phyloP scores from a whole-genome alignment of 2,113 vertebrate species.

The Misgurnus anguillicaudatus region DNA sequence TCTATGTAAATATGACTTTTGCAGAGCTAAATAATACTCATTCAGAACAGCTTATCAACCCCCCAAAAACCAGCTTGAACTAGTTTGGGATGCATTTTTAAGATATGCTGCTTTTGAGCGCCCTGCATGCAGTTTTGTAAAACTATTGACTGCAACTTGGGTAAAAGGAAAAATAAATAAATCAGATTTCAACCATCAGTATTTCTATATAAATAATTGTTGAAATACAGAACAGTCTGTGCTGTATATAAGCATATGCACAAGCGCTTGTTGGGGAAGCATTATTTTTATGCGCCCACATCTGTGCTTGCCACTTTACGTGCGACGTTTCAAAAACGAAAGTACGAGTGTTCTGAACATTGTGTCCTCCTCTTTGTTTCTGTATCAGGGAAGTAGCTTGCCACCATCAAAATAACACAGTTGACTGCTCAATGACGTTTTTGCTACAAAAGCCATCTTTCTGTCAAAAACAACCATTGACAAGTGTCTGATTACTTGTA shows the following conservation, averaged over 20 bases:
- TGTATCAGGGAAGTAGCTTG: conserved; percentile 66
- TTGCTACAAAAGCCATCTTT: not conserved
- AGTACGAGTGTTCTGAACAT: conserved; percentile 66
- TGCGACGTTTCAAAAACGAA: conserved; percentile 59
- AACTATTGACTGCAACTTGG: not conserved
- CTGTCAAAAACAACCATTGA: not conserved
- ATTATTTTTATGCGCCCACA: conserved; percentile 34
- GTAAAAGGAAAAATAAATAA: not conserved
- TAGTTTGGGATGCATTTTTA: not conserved
- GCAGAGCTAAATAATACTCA: not conserved
- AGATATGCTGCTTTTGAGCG: not conserved
- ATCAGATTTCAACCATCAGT: no score
- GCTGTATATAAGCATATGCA: no score
- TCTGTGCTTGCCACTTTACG: not conserved
- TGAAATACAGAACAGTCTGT: no score
- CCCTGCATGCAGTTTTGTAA: not conserved
- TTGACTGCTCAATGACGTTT: not conserved
- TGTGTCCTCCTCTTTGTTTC: conserved; percentile 65
- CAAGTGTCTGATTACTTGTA: not conserved
- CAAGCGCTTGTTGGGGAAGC: conserved; percentile 27
- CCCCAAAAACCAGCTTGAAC: not conserved
- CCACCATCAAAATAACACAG: conserved; percentile 58
- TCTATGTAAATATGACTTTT: conserved; percentile 27
- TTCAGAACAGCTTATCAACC: conserved; percentile 12
- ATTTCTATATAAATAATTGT: no score